Base-by-base conservation (phyloP, 2,888 invertebrate genomes). In the Eilema caniola region DNA sequence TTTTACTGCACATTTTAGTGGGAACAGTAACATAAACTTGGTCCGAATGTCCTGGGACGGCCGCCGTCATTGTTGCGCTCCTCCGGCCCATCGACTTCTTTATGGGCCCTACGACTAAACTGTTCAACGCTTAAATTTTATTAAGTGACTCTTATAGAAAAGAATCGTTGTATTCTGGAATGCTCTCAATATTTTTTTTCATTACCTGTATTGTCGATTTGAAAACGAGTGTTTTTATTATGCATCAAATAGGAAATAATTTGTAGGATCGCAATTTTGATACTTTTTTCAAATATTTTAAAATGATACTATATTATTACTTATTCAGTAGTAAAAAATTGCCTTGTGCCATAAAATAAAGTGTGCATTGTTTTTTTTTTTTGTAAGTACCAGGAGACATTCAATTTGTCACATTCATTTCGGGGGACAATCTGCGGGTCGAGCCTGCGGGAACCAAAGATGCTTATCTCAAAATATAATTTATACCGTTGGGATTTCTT, bases 1-100 rank as follows among this genome's bases (percentile, higher is more conserved):
- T 93, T 90, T 93, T 94, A 94, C 90, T 91, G 90, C 90, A 85
- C 88, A 89, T 89, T 93, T 93, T 90, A 93, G 90, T 89, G 89
- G 88, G 83, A 85, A 88, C 90, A 91, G 89, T 92, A 90, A 93
- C 92, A 93, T 94, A 92, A 93, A 93, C 89, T 90, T 84, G 77
- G 85, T 83, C 88, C 82, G 81, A 91, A 90, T 89, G 92, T 90
- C 90, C 90, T 90, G 90, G 88, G 89, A 85, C 80, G 89, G 80
- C 81, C 86, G 85, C 73, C 81, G 84, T 91, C 92, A 91, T 92
- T 93, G 92, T 93, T 88, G 89, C 86, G 85, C 84, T 85, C 77
- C 83, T 86, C 75, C 85, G 84, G 81, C 82, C 83, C 76, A 79
- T 85, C 85, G 84, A 85, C 83, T 88, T 88, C 89, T 93, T 93